Evolutionary conservation across 2,113 vertebrate species (phyloP).

Genomic region (Myrmecophaga tridactyla): DNA sequence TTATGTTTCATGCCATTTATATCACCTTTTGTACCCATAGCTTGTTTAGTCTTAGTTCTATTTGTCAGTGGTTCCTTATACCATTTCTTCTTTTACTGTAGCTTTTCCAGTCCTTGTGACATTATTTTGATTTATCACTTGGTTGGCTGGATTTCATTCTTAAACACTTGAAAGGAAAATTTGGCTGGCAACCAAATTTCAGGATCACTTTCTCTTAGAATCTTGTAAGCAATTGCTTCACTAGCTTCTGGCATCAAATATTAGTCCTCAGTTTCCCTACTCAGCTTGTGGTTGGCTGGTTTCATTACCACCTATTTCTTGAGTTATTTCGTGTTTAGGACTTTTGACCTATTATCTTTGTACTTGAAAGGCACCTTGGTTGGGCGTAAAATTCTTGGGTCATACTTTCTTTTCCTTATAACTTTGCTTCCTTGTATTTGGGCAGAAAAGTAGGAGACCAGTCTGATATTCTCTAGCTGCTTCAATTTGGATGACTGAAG

Average conservation of each 20-base stretch:
- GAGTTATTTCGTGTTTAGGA: not conserved
- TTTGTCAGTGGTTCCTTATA: not conserved
- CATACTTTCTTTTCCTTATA: not conserved
- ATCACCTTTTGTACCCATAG: not conserved
- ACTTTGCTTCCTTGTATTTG: not conserved
- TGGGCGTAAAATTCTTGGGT: not conserved
- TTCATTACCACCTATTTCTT: not conserved
- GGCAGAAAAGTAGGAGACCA: not conserved
- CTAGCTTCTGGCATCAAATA: not conserved
- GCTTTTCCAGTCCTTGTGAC: not conserved
- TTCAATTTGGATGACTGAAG: not conserved
- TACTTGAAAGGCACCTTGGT: not conserved
- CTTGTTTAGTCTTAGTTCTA: not conserved
- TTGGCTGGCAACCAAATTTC: not conserved
- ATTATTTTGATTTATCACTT: conserved; percentile 22
- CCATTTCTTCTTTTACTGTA: not conserved
- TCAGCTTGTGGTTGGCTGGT: not conserved
- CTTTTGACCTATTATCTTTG: not conserved
- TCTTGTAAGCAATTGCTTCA: not conserved
- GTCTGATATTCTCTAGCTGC: not conserved
- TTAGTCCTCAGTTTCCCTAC: not conserved
- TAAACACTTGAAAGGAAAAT: conserved; percentile 22
- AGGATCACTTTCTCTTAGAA: not conserved
- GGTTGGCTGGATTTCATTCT: conserved; percentile 35
- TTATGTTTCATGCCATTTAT: not conserved